These are phyloP conservation scores for Chrosomus eos DNA, from an alignment of 2,797 vertebrate species.

Conservation along the genomic window DNA sequence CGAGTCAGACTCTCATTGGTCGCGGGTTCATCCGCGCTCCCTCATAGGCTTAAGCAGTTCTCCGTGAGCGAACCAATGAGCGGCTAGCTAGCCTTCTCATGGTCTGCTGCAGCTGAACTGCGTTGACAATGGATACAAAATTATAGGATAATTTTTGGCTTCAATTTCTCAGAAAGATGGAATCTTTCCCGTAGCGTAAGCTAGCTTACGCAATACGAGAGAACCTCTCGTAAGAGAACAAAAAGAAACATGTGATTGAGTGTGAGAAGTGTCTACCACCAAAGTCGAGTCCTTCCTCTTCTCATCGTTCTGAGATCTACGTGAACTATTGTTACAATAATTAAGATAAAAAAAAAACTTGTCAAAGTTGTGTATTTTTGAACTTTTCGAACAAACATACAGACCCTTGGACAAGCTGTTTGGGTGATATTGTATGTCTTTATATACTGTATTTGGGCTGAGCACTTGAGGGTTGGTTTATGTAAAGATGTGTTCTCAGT, in stretches of 20 bases:
- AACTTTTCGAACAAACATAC: conserved; percentile 27
- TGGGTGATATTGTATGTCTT: conserved; percentile 31
- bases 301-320: conserved; percentile 32
- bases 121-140: no score
- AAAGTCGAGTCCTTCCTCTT: conserved; percentile 33
- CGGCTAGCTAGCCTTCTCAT: no score
- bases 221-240: no score
- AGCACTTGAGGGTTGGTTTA: conserved; percentile 15
- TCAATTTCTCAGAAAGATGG: no score
- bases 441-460: conserved; percentile 26
- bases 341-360: not conserved
- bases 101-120: no score
- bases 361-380: conserved; percentile 47
- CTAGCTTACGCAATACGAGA: no score
- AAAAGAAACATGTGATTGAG: not conserved
- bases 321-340: conserved; percentile 36
- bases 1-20: no score
- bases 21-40: no score
- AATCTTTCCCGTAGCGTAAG: no score
- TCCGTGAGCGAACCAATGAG: no score
- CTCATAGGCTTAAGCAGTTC: no score
- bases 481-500: conserved; percentile 18
- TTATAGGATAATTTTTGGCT: no score
- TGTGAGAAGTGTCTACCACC: conserved; percentile 36
- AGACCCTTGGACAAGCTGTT: conserved; percentile 16